Percentiles rank a stretch among this genome's conserved stretches.
Evolutionary conservation across 37 sponge, comb jelly and placozoan genomes (phyloP).

Genomic region (Oopsacas minuta): DNA sequence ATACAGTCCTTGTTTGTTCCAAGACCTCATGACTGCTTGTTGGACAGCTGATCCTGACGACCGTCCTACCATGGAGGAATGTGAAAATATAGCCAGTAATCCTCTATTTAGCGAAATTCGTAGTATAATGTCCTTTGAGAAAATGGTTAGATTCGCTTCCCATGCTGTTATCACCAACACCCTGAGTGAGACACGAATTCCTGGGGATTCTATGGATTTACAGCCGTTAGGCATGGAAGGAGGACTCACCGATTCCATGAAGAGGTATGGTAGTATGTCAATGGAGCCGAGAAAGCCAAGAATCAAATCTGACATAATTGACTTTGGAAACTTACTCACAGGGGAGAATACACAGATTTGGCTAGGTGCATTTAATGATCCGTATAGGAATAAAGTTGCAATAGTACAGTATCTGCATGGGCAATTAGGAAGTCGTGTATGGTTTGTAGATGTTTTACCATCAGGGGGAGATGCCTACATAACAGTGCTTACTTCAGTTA

Average conservation of each 20-base stretch:
- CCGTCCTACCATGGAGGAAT: conserved; percentile 39
- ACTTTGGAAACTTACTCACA: not conserved
- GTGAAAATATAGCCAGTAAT: not conserved
- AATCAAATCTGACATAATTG: not conserved
- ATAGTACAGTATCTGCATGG: conserved; percentile 5
- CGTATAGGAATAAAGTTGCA: not conserved
- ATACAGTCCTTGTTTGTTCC: conserved; percentile 40
- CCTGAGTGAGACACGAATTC: not conserved
- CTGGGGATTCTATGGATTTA: not conserved
- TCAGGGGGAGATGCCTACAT: not conserved
- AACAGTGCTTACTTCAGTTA: not conserved
- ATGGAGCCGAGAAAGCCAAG: not conserved
- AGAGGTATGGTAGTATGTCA: not conserved
- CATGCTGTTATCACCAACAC: not conserved
- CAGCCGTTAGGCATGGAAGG: not conserved
- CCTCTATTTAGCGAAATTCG: not conserved
- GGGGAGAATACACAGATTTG: not conserved
- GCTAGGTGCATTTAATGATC: not conserved
- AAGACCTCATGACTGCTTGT: conserved; percentile 52
- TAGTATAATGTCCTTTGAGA: not conserved
- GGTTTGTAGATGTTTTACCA: not conserved
- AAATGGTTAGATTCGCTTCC: not conserved
- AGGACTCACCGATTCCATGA: not conserved
- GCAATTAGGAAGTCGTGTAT: not conserved
- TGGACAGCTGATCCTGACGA: conserved; percentile 50